These are phyloP conservation scores for Pteronotus mesoamericanus DNA, from an alignment of 2,797 vertebrate genomes.

Conservation along the genomic window DNA sequence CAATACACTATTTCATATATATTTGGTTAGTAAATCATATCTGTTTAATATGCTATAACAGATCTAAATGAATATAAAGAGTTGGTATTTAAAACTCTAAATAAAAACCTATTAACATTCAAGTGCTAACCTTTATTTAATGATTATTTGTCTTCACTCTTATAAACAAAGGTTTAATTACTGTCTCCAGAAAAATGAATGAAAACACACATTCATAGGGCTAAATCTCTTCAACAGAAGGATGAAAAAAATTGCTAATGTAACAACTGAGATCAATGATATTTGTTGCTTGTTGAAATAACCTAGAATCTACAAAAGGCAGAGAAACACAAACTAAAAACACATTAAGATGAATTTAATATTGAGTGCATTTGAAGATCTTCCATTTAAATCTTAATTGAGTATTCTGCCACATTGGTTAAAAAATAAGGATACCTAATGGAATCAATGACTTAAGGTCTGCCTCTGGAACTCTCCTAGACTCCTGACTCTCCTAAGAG, in stretches of 20 bases:
- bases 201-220: not conserved
- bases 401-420: not conserved
- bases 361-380: not conserved
- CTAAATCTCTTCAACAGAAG: not conserved
- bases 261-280: not conserved
- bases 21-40: not conserved
- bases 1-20: not conserved
- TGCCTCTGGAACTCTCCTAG: not conserved
- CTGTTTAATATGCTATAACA: not conserved
- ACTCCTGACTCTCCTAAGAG: not conserved
- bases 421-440: constrained; percentile 1
- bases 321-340: not conserved
- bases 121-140: not conserved
- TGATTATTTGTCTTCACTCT: not conserved
- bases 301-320: not conserved
- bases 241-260: not conserved
- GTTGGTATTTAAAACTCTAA: not conserved
- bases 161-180: not conserved
- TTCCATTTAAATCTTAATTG: constrained; percentile 1
- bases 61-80: not conserved
- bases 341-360: not conserved
- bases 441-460: not conserved
- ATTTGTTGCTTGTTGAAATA: not conserved
- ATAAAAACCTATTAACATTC: not conserved
- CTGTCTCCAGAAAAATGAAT: not conserved